Evolutionary conservation across 1,140 invertebrate genomes (phyloP).

Genomic region (Hycleus cichorii): DNA sequence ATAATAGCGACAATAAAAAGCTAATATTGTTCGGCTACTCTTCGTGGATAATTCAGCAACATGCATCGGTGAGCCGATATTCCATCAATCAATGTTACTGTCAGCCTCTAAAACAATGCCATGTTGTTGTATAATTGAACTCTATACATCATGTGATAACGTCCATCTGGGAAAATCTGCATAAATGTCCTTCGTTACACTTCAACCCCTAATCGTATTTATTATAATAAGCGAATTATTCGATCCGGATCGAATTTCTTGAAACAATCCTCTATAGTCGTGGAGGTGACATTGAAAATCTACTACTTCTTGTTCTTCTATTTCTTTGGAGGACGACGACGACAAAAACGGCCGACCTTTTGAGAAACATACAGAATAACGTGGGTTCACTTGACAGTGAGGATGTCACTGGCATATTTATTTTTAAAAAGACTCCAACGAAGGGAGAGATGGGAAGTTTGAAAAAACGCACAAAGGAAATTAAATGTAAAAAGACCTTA

Average conservation of each 20-base stretch:
- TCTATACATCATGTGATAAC: slow-evolving; percentile 35
- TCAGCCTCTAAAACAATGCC: slow-evolving; percentile 36
- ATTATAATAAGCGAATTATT: too few species aligned
- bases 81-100: slow-evolving; percentile 37
- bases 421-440: slow-evolving; percentile 25
- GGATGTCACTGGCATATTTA: slow-evolving; percentile 28
- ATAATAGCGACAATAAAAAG: slow-evolving; percentile 10
- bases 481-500: slow-evolving; percentile 1
- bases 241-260: slow-evolving; percentile 11
- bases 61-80: slow-evolving; percentile 29
- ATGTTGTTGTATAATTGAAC: slow-evolving; percentile 36
- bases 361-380: slow-evolving; percentile 16
- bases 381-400: slow-evolving; percentile 29
- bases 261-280: not conserved
- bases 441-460: slow-evolving; percentile 9
- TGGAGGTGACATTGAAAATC: slow-evolving; percentile 7
- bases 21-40: slow-evolving; percentile 11
- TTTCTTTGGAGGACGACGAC: too few species aligned
- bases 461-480: not conserved
- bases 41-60: slow-evolving; percentile 23
- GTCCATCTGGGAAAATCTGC: slow-evolving; percentile 29
- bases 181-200: slow-evolving; percentile 11
- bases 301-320: not conserved
- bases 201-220: not conserved
- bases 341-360: slow-evolving; percentile 10